Evolutionary conservation across 1,140 invertebrate genomes (phyloP).

Genomic region (Potamilus streckersoni): DNA sequence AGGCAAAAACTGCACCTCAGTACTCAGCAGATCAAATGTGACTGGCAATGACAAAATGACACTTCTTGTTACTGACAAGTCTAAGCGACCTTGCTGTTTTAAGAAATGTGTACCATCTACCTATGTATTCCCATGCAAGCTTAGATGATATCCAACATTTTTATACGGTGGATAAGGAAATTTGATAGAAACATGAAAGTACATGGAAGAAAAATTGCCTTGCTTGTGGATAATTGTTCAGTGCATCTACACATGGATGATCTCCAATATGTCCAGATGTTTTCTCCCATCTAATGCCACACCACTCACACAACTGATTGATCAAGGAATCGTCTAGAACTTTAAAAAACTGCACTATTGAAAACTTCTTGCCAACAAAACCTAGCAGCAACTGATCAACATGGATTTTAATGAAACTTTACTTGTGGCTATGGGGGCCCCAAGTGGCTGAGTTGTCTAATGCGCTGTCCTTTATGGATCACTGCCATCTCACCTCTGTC

Average conservation of each 20-base stretch:
- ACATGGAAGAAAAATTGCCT: conserved; percentile 18
- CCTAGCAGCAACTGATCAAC: conserved; percentile 3
- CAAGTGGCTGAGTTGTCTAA: too few relatives aligned
- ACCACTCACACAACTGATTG: conserved; percentile 29
- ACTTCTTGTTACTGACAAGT: too few relatives aligned
- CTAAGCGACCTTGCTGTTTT: too few relatives aligned
- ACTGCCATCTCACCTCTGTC: too few relatives aligned
- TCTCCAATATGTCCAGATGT: conserved; percentile 48
- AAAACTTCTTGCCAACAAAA: not conserved
- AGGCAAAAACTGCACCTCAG: too few relatives aligned
- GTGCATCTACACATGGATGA: conserved; percentile 21
- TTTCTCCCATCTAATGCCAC: conserved; percentile 41
- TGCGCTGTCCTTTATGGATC: too few relatives aligned
- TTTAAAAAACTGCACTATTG: conserved; percentile 30
- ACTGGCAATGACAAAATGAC: too few relatives aligned
- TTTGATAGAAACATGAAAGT: conserved; percentile 32
- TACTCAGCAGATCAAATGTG: too few relatives aligned
- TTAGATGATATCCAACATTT: conserved; percentile 69
- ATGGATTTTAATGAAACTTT: too few relatives aligned
- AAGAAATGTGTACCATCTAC: too few relatives aligned
- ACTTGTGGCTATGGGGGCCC: too few relatives aligned
- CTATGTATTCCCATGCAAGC: conserved; percentile 57
- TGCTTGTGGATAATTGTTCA: conserved; percentile 36
- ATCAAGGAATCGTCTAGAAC: conserved; percentile 29
- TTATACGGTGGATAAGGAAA: conserved; percentile 36